A percentile compares a stretch with the other conserved stretches of the same genome.
phyloP scores from a whole-genome alignment of 2,113 vertebrate genomes.

The Beaufortia kweichowensis region DNA sequence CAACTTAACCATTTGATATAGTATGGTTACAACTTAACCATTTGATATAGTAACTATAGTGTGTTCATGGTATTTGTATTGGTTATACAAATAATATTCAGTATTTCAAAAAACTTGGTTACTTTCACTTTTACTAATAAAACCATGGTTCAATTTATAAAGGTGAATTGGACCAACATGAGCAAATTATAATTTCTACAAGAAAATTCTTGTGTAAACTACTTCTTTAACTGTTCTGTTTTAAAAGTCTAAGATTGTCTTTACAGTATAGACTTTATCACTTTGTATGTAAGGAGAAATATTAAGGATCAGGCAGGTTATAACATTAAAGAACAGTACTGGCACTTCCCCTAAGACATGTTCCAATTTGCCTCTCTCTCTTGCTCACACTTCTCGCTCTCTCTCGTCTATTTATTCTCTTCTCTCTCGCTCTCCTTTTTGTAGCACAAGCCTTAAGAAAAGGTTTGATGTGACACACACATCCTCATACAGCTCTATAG shows the following conservation, averaged over 20 bases:
- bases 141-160: too few species aligned
- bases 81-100: too few species aligned
- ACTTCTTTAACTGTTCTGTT: not conserved
- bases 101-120: too few species aligned
- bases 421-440: not conserved
- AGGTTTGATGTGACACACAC: conserved; percentile 38
- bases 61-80: too few species aligned
- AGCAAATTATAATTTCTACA: too few species aligned
- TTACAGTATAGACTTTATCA: conserved; percentile 2
- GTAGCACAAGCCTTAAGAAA: conserved; percentile 10
- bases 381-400: conserved; percentile 34
- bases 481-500: not conserved
- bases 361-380: conserved; percentile 63
- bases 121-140: too few species aligned
- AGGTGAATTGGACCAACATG: too few species aligned
- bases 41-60: too few species aligned
- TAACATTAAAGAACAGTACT: conserved; percentile 62
- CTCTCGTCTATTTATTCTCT: conserved; percentile 46
- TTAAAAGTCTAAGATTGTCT: conserved; percentile 7
- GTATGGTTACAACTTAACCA: too few species aligned
- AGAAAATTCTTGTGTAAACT: too few species aligned
- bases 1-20: too few species aligned
- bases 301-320: conserved; percentile 64
- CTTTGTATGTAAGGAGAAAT: conserved; percentile 18
- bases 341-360: conserved; percentile 68